Conservation (phyloP, 2,888 invertebrate genomes). For the Pegoplata infirma region DNA sequence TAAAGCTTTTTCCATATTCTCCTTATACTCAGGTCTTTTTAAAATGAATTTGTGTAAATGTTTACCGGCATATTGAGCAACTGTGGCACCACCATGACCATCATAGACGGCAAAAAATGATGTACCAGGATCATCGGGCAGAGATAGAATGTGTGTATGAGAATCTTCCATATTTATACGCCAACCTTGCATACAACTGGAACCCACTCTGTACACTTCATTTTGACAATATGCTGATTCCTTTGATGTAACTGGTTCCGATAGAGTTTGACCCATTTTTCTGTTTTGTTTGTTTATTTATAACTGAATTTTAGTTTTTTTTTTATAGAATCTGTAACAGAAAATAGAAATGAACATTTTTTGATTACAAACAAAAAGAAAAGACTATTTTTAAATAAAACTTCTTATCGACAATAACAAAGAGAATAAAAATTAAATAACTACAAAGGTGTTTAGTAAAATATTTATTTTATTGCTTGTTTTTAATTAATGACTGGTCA, state of each 20-base stretch:
- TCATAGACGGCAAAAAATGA: slow-evolving; percentile 98
- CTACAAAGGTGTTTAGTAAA: neutral
- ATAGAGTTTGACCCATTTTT: slow-evolving; percentile 96
- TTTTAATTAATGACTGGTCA: neutral
- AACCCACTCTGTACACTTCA: slow-evolving; percentile 86
- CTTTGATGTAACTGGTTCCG: slow-evolving; percentile 96
- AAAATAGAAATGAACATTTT: neutral
- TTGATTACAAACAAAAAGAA: too few relatives aligned
- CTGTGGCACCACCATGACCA: slow-evolving; percentile 85
- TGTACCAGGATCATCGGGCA: slow-evolving; percentile 94
- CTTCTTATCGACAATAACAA: neutral
- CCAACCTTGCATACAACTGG: slow-evolving; percentile 99
- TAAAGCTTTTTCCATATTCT: slow-evolving; percentile 90
- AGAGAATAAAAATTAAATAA: neutral
- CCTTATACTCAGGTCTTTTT: slow-evolving; percentile 88
- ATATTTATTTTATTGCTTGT: neutral
- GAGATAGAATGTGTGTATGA: slow-evolving; percentile 95
- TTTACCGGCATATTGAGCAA: slow-evolving; percentile 96
- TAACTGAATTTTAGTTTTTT: neutral
- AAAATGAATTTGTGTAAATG: slow-evolving; percentile 95
- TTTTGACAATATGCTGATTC: slow-evolving; percentile 90
- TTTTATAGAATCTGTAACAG: neutral
- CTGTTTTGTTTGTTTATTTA: slow-evolving; percentile 1
- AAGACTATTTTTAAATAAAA: too few relatives aligned
- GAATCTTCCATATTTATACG: slow-evolving; percentile 99